These are phyloP conservation scores for Cherax quadricarinatus DNA, from an alignment of 1,140 invertebrate species.

Conservation along the genomic window DNA sequence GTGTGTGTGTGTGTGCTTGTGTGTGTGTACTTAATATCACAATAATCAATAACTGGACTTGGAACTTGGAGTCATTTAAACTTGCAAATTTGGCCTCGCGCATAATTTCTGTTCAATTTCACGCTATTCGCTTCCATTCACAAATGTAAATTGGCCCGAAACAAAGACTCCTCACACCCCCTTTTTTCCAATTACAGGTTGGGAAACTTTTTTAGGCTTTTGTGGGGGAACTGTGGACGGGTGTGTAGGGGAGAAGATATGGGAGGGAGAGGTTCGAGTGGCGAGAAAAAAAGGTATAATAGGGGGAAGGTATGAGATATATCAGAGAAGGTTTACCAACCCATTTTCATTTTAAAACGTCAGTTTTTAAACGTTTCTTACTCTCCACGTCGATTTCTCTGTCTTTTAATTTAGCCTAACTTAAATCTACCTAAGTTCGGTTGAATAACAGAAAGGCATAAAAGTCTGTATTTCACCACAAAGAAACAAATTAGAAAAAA, in stretches of 20 bases:
- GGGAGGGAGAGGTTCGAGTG: neutral
- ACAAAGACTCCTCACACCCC: neutral
- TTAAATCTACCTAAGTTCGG: no score
- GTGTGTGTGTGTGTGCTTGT: no score
- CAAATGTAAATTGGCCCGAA: conserved; percentile 23
- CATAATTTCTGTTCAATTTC: conserved; percentile 30
- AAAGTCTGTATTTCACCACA: no score
- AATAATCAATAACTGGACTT: neutral
- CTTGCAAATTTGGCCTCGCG: conserved; percentile 9
- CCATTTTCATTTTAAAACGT: no score
- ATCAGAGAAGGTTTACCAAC: no score
- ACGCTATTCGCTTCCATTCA: conserved; percentile 14
- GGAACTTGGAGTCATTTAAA: neutral
- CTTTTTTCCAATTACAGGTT: neutral
- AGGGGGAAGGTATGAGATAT: neutral
- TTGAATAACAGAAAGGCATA: no score
- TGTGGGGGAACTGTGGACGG: no score
- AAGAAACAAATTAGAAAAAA: no score
- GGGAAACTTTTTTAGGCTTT: neutral
- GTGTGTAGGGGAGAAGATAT: neutral
- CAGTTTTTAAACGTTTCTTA: no score
- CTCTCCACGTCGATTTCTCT: no score
- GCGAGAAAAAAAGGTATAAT: neutral
- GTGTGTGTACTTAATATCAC: neutral
- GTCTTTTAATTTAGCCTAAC: no score